phyloP scores from a whole-genome alignment of 1,140 invertebrate species.

The Nylanderia fulva region DNA sequence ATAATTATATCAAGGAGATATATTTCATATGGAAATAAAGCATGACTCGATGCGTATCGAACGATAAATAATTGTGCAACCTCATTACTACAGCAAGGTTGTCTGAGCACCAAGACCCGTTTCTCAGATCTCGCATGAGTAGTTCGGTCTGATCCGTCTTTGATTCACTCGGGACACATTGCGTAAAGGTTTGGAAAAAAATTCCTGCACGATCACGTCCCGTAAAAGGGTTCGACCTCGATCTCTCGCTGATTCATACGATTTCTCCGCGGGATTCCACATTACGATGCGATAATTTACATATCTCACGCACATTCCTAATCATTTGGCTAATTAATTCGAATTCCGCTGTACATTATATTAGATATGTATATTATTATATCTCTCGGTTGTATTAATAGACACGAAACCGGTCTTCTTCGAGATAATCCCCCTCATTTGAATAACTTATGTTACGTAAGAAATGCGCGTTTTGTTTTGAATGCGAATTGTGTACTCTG shows the following conservation, averaged over 20 bases:
- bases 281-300: not conserved
- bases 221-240: constrained; percentile 55
- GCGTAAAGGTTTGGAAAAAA: constrained; percentile 65
- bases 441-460: constrained; percentile 44
- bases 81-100: not conserved
- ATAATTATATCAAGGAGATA: not conserved
- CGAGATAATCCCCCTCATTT: constrained; percentile 5
- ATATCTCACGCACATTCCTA: constrained; percentile 1
- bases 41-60: not conserved
- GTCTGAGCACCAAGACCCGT: constrained; percentile 17
- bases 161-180: constrained; percentile 67
- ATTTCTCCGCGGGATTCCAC: constrained; percentile 7
- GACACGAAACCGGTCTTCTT: constrained; percentile 47
- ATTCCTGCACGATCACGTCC: constrained; percentile 43
- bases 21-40: constrained; percentile 6
- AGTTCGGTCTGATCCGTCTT: constrained; percentile 59
- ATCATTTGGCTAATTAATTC: not conserved
- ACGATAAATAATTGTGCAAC: not conserved
- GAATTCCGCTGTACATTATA: not conserved
- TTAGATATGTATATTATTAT: not conserved
- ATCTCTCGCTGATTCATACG: constrained; percentile 61
- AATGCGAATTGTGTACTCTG: not conserved
- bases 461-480: not conserved
- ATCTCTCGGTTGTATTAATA: not conserved
- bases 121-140: constrained; percentile 1